Conservation (phyloP, 2,888 invertebrate genomes). For the Zhuqinia jingwanae region DNA sequence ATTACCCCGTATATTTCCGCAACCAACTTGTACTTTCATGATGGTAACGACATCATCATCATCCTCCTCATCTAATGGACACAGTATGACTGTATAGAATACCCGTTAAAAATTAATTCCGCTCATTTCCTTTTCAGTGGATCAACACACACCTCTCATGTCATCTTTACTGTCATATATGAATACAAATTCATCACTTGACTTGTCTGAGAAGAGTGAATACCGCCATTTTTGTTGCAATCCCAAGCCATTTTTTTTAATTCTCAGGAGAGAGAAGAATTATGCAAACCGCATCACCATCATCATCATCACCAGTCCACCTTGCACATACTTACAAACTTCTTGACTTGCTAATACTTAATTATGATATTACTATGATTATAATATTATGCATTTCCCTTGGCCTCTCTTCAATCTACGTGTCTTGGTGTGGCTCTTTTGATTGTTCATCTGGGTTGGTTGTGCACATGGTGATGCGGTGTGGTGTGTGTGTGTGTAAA, state of each 20-base stretch:
- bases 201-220: too few relatives aligned
- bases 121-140: constrained; percentile 36
- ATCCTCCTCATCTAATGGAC: too few relatives aligned
- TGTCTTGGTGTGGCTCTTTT: not conserved
- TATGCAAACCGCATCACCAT: too few relatives aligned
- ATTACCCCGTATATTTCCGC: too few relatives aligned
- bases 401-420: constrained; percentile 15
- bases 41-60: not conserved
- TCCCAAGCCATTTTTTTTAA: too few relatives aligned
- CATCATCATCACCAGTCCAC: not conserved
- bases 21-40: constrained; percentile 10
- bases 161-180: not conserved
- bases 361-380: not conserved
- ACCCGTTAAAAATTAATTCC: constrained; percentile 42
- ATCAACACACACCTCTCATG: not conserved
- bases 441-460: not conserved
- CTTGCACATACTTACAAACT: not conserved
- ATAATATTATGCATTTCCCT: constrained; percentile 15
- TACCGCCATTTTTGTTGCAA: too few relatives aligned
- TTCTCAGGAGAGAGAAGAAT: not conserved
- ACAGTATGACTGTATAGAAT: too few relatives aligned
- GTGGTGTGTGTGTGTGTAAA: too few relatives aligned
- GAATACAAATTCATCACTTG: constrained; percentile 30
- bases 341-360: too few relatives aligned
- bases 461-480: too few relatives aligned